phyloP scores from a whole-genome alignment of 2,113 vertebrate genomes.

The Pituophis catenifer region DNA sequence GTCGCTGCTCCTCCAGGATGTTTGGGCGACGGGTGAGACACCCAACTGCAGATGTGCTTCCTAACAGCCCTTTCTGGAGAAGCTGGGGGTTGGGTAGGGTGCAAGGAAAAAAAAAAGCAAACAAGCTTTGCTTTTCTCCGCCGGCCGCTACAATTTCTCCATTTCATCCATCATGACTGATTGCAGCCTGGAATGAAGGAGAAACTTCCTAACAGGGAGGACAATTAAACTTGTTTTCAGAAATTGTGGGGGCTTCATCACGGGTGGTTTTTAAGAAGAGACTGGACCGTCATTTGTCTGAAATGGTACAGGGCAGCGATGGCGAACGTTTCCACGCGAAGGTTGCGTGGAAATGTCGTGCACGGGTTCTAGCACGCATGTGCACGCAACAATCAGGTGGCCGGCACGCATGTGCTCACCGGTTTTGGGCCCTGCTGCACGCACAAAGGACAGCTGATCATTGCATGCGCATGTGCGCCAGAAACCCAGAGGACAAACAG shows the following conservation, averaged over 20 bases:
- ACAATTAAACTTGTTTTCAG: neutral
- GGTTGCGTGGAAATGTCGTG: too few species aligned
- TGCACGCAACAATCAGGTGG: too few species aligned
- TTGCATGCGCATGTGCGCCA: too few species aligned
- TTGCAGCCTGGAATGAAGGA: neutral
- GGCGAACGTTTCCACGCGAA: too few species aligned
- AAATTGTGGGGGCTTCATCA: neutral
- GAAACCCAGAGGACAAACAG: too few species aligned
- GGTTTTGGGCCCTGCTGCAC: too few species aligned
- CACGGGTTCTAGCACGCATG: too few species aligned
- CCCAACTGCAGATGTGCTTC: conserved; percentile 39
- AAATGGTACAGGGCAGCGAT: neutral
- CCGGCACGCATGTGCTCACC: too few species aligned
- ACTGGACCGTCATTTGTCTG: neutral
- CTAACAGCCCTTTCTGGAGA: conserved; percentile 44
- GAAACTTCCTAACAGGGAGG: neutral
- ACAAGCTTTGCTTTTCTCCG: neutral
- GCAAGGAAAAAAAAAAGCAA: neutral
- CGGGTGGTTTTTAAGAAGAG: too few species aligned
- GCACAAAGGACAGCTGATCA: too few species aligned
- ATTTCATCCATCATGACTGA: neutral
- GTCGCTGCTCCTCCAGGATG: conserved; percentile 34
- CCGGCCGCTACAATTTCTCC: neutral
- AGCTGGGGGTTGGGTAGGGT: neutral
- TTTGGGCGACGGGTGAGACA: conserved; percentile 46